Evolutionary conservation across 2,888 invertebrate species (phyloP).

Genomic region (Eustalomyia histrio): DNA sequence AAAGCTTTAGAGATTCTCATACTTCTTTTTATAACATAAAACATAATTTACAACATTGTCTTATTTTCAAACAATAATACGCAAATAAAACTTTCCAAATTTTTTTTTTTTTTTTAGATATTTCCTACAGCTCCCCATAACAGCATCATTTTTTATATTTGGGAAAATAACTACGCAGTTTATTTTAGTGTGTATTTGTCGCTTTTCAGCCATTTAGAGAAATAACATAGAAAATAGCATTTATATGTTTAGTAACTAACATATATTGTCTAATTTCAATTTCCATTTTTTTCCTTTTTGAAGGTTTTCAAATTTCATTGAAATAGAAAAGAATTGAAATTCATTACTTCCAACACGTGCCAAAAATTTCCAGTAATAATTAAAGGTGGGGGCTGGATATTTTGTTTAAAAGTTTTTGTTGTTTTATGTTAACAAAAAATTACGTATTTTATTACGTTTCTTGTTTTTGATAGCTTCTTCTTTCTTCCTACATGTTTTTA

Average conservation of each 20-base stretch:
- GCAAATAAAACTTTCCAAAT: background rate
- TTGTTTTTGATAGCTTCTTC: background rate
- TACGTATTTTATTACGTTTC: slow-evolving; percentile 4
- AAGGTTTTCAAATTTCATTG: background rate
- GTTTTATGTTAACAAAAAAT: background rate
- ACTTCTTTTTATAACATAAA: background rate
- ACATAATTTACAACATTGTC: background rate
- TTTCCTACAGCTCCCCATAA: background rate
- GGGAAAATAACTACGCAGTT: background rate
- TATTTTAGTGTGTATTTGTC: background rate
- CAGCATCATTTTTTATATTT: background rate
- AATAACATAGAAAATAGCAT: too few relatives aligned
- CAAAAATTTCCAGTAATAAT: slow-evolving; percentile 36
- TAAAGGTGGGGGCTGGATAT: slow-evolving; percentile 1
- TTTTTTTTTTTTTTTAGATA: background rate
- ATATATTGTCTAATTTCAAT: too few relatives aligned
- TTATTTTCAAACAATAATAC: background rate
- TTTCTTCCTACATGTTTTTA: slow-evolving; percentile 18
- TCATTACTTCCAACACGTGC: slow-evolving; percentile 59
- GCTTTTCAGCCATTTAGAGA: background rate
- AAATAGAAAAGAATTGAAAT: slow-evolving; percentile 19
- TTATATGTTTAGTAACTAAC: too few relatives aligned
- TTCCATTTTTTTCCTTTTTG: background rate
- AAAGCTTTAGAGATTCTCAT: background rate
- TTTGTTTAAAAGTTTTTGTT: slow-evolving; percentile 3